phyloP scores from a whole-genome alignment of 1,140 invertebrate species.

The Latrodectus geometricus region DNA sequence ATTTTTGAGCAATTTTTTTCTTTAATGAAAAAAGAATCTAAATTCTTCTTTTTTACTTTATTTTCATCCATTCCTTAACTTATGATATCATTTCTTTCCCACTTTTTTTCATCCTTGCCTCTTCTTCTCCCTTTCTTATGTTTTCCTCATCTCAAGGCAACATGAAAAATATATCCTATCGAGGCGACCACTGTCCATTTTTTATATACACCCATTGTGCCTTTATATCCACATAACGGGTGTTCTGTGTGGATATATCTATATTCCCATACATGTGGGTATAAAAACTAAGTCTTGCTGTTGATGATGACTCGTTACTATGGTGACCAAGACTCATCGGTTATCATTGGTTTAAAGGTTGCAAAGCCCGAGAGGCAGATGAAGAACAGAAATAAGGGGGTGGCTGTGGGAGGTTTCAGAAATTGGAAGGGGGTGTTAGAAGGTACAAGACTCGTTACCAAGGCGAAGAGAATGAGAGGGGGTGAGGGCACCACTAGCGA shows the following conservation, averaged over 20 bases:
- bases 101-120: background rate
- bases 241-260: background rate
- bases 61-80: background rate
- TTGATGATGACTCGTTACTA: slow-evolving; percentile 54
- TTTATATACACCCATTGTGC: slow-evolving; percentile 13
- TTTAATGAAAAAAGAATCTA: background rate
- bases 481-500: slow-evolving; percentile 15
- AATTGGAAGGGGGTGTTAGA: slow-evolving; percentile 13
- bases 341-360: slow-evolving; percentile 60
- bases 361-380: slow-evolving; percentile 51
- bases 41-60: slow-evolving; percentile 1
- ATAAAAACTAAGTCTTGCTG: slow-evolving; percentile 19
- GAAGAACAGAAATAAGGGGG: slow-evolving; percentile 5
- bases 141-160: background rate
- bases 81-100: background rate
- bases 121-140: background rate
- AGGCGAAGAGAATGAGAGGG: slow-evolving; percentile 56
- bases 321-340: slow-evolving; percentile 50
- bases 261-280: background rate
- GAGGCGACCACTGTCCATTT: slow-evolving; percentile 37
- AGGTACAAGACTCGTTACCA: slow-evolving; percentile 47
- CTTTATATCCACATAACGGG: slow-evolving; percentile 7
- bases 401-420: slow-evolving; percentile 9
- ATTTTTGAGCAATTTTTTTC: slow-evolving; percentile 13
- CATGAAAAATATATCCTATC: slow-evolving; percentile 20